phyloP scores from a whole-genome alignment of 2,888 invertebrate genomes.

The Eupeodes luniger region DNA sequence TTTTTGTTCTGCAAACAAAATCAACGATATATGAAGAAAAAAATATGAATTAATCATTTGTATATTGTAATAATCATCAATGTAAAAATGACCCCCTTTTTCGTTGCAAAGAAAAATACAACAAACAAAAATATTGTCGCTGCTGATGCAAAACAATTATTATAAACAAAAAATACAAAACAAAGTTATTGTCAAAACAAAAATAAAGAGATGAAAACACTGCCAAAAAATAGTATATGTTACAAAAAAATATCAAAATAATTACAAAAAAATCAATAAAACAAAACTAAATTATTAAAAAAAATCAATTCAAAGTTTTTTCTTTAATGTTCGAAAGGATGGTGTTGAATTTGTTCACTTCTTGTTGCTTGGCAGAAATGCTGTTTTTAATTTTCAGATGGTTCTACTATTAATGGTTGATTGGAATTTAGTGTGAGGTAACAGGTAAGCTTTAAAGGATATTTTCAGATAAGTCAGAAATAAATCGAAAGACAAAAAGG shows the following conservation, averaged over 20 bases:
- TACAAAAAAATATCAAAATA: slow-evolving; percentile 66
- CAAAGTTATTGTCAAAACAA: slow-evolving; percentile 55
- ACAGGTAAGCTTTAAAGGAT: too few relatives aligned
- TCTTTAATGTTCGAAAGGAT: neutral
- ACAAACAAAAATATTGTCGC: slow-evolving; percentile 18
- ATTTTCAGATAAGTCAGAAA: too few relatives aligned
- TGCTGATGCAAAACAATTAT: slow-evolving; percentile 66
- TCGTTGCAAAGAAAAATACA: slow-evolving; percentile 54
- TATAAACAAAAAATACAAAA: slow-evolving; percentile 29
- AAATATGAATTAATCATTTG: neutral
- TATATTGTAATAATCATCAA: slow-evolving; percentile 31
- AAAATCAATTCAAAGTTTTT: slow-evolving; percentile 31
- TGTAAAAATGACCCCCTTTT: slow-evolving; percentile 35
- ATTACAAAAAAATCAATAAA: slow-evolving; percentile 64
- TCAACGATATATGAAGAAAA: slow-evolving; percentile 15
- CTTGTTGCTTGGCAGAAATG: neutral
- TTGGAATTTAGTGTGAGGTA: too few relatives aligned
- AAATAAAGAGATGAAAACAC: slow-evolving; percentile 70
- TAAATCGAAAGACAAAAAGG: too few relatives aligned
- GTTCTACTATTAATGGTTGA: neutral
- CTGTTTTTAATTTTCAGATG: neutral
- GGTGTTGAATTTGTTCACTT: neutral
- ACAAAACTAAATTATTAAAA: slow-evolving; percentile 67
- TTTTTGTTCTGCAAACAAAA: slow-evolving; percentile 56
- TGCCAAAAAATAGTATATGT: slow-evolving; percentile 75